Evolutionary conservation across 2,113 vertebrate genomes (phyloP).

Genomic region (Micronycteris hirsuta): DNA sequence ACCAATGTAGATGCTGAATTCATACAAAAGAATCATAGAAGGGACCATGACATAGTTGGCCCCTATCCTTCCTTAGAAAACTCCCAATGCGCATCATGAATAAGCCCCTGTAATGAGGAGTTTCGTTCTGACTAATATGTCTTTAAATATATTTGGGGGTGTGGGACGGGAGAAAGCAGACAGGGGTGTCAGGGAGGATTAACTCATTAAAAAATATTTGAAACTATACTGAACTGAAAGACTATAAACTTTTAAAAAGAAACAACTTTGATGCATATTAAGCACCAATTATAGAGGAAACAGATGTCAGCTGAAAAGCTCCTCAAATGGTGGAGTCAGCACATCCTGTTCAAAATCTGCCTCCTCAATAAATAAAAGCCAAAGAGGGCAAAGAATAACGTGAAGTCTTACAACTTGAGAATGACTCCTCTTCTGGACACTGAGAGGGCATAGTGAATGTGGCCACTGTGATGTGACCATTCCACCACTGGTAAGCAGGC

Average conservation of each 20-base stretch:
- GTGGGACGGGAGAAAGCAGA: not conserved
- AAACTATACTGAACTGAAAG: not conserved
- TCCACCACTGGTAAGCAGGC: not conserved
- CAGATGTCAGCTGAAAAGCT: not conserved
- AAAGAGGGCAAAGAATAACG: not conserved
- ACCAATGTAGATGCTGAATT: slow-evolving; percentile 40
- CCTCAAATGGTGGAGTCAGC: not conserved
- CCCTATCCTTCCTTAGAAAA: slow-evolving; percentile 25
- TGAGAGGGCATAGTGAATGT: not conserved
- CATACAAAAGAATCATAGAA: slow-evolving; percentile 60
- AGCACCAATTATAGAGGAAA: slow-evolving; percentile 23
- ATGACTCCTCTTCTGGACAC: not conserved
- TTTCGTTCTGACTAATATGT: slow-evolving; percentile 25
- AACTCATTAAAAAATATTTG: slow-evolving; percentile 8
- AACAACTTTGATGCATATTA: not conserved
- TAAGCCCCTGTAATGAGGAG: slow-evolving; percentile 48
- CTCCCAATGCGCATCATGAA: slow-evolving; percentile 33
- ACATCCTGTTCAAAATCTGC: not conserved
- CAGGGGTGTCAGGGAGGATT: not conserved
- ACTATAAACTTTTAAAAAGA: slow-evolving; percentile 31
- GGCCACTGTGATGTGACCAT: not conserved
- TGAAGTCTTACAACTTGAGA: not conserved
- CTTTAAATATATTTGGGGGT: slow-evolving; percentile 2
- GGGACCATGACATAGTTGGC: slow-evolving; percentile 26
- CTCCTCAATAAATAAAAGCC: slow-evolving; percentile 7